Conservation (phyloP, 2,113 vertebrate genomes). For the Megalops atlanticus region DNA sequence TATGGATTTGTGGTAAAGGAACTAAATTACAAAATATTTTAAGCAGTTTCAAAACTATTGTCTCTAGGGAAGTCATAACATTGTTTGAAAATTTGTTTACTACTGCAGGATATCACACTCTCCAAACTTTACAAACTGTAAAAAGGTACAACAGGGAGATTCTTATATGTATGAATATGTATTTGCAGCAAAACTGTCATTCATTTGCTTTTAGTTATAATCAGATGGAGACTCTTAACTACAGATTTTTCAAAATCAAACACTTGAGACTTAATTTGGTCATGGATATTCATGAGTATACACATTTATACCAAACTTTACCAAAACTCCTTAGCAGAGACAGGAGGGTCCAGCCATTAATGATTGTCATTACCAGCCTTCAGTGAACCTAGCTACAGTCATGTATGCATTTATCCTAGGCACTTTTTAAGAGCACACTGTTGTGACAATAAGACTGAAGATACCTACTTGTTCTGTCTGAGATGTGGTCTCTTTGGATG, state of each 20-base stretch:
- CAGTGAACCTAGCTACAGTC: not conserved
- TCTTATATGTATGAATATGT: no score
- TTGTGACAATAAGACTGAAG: conserved; percentile 20
- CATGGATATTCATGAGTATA: no score
- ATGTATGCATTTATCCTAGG: conserved; percentile 19
- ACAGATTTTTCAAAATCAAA: no score
- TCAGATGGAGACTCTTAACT: no score
- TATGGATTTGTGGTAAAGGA: no score
- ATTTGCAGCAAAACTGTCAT: no score
- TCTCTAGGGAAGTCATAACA: not conserved
- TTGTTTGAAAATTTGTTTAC: not conserved
- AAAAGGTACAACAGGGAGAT: no score
- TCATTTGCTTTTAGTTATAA: no score
- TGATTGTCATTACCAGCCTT: not conserved
- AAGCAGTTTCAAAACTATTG: not conserved
- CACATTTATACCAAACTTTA: not conserved
- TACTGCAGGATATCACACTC: not conserved
- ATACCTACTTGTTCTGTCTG: conserved; percentile 15
- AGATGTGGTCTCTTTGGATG: conserved; percentile 4
- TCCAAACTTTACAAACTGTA: not conserved
- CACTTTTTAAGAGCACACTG: conserved; percentile 16
- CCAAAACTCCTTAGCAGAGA: not conserved
- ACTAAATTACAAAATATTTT: no score
- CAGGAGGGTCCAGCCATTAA: not conserved
- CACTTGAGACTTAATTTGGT: no score